phyloP scores from a whole-genome alignment of 2,797 vertebrate species.

The Bradypus variegatus region DNA sequence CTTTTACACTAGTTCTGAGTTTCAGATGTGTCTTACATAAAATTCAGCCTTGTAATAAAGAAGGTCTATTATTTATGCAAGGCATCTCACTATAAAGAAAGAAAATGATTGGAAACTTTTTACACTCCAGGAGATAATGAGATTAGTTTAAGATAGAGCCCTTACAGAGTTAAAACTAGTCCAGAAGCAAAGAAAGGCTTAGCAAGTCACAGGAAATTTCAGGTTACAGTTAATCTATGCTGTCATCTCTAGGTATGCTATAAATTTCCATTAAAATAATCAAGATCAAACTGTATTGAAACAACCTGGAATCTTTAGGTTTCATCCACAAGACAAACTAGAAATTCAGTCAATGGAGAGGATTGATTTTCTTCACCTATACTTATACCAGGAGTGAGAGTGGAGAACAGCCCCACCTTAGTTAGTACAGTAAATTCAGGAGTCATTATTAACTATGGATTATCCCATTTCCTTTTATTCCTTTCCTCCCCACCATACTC shows the following conservation, averaged over 20 bases:
- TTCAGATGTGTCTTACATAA: constrained; percentile 56
- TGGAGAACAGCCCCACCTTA: not conserved
- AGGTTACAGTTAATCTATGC: constrained; percentile 51
- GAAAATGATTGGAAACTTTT: constrained; percentile 64
- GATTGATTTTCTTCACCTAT: not conserved
- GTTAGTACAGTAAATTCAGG: not conserved
- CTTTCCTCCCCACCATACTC: not conserved
- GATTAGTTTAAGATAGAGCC: constrained; percentile 59
- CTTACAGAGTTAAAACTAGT: constrained; percentile 59
- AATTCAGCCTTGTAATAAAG: constrained; percentile 57
- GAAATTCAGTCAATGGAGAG: not conserved
- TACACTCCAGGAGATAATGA: constrained; percentile 59
- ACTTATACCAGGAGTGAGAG: not conserved
- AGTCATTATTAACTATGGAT: not conserved
- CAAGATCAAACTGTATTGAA: constrained; percentile 34
- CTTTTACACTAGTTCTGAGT: constrained; percentile 59
- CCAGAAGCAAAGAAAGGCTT: constrained; percentile 52
- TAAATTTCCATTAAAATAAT: constrained; percentile 51
- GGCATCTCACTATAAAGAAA: constrained; percentile 58
- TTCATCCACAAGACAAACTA: constrained; percentile 25
- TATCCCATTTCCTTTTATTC: not conserved
- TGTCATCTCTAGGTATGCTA: constrained; percentile 41
- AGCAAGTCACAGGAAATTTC: constrained; percentile 51
- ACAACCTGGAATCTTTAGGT: constrained; percentile 40
- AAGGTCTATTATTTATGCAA: constrained; percentile 55